Conservation (phyloP, 2,797 vertebrate genomes). For the Vespertilio murinus region DNA sequence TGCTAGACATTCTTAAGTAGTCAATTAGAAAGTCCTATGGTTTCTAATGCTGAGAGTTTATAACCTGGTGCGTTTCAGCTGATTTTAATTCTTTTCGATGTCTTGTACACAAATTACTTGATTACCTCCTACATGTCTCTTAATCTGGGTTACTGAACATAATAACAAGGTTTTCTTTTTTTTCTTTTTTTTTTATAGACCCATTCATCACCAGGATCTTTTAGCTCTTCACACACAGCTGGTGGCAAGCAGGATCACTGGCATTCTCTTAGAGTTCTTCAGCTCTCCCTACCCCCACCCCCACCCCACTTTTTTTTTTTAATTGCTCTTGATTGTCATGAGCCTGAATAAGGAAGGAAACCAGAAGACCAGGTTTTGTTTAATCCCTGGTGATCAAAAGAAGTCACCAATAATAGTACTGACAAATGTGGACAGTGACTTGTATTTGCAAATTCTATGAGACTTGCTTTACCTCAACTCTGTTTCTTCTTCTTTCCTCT, state of each 20-base stretch:
- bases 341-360: constrained; percentile 31
- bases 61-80: constrained; percentile 56
- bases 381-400: constrained; percentile 69
- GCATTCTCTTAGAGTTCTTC: constrained; percentile 23
- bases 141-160: constrained; percentile 64
- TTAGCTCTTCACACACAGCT: constrained; percentile 56
- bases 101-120: constrained; percentile 63
- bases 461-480: background rate
- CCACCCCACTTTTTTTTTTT: background rate
- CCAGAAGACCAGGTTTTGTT: constrained; percentile 57
- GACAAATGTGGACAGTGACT: constrained; percentile 50
- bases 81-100: constrained; percentile 66
- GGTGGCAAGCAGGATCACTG: constrained; percentile 14
- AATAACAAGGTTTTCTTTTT: constrained; percentile 37
- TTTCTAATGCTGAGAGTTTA: constrained; percentile 43
- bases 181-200: background rate
- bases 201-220: constrained; percentile 42
- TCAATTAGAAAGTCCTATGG: constrained; percentile 48
- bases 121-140: constrained; percentile 67
- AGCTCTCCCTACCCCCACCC: background rate
- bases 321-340: constrained; percentile 44
- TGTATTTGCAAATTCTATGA: constrained; percentile 58
- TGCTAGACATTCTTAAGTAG: constrained; percentile 1
- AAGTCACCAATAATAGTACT: constrained; percentile 18
- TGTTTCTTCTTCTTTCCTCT: background rate